Evolutionary conservation across 2,797 vertebrate species (phyloP), one percentile per base, ranked within the genome.

Genomic region (Betta splendens): DNA sequence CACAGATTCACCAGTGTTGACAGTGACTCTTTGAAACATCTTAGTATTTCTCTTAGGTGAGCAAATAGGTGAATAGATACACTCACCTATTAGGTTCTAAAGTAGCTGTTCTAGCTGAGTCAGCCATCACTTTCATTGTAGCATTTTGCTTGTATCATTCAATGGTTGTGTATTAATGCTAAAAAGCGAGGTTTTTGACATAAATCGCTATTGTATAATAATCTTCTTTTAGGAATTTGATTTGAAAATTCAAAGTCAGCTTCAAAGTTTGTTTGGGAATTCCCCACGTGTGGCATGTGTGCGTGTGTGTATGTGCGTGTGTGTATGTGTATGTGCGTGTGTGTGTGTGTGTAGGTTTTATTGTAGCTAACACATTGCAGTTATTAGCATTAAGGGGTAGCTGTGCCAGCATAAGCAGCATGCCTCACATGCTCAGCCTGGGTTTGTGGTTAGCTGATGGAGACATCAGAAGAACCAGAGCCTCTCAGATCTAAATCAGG

Each of bases 381-480:
- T 90, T 90, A 91, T 92, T 92, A 92, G 84, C 87, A 84, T 77
- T 67, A 57, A 78, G 77, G 79, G 83, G 78, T 86, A 77, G 79
- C 77, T 63, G 72, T 89, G 87, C 85, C 85, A 89, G 88, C 74
- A 64, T 79, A 86, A 89, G 85, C 86, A 82, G 81, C 85, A 88
- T 91, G 86, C 87, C 84, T 92, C 85, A 82, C 87, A 90, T 89
- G 87, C 87, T 90, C 80, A 83, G 89, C 71, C 88, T 86, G 77
- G 83, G 75, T 65, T 86, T 91, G 91, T 80, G 90, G 89, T 92
- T 88, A 75, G 85, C 80, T 89, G 85, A 91, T 88, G 88, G 88
- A 91, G 88, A 92, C 90, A 91, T 93, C 89, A 92, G 78, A 91
- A 88, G 84, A 81, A 89, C 84, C 84, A 86, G 73, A 87, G 64